Conservation (phyloP, 2,113 vertebrate genomes). For the Rhinolophus sinicus region DNA sequence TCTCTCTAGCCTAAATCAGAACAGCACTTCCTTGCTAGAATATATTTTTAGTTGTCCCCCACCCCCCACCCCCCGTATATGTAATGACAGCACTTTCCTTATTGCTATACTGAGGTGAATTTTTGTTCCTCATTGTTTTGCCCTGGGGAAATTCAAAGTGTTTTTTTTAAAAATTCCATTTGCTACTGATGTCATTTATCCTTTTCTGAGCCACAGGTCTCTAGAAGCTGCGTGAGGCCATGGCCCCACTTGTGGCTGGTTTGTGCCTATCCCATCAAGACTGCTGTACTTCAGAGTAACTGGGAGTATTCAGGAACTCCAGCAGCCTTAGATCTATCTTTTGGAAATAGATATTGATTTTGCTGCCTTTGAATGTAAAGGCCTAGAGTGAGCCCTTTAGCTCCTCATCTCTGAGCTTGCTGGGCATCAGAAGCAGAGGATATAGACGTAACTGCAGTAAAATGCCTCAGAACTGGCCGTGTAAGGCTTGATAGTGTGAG, state of each 20-base stretch:
- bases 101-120: neutral
- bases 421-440: conserved; percentile 58
- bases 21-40: neutral
- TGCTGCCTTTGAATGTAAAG: conserved; percentile 71
- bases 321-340: conserved; percentile 72
- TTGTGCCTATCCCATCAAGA: conserved; percentile 59
- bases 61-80: neutral
- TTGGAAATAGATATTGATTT: conserved; percentile 77
- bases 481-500: neutral
- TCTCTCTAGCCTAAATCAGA: neutral
- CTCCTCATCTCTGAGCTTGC: conserved; percentile 40
- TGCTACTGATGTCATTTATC: conserved; percentile 25
- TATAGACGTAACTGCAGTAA: conserved; percentile 24
- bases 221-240: conserved; percentile 56
- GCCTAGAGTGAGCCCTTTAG: conserved; percentile 67
- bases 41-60: neutral
- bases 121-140: conserved; percentile 48
- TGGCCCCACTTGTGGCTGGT: conserved; percentile 49
- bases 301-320: conserved; percentile 68
- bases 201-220: conserved; percentile 27
- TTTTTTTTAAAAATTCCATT: conserved; percentile 50
- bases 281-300: conserved; percentile 50
- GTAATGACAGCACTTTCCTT: neutral
- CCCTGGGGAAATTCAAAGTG: conserved; percentile 54
- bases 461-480: neutral